These are phyloP conservation scores for Heterotis niloticus DNA, from an alignment of 2,113 vertebrate genomes.

Conservation along the genomic window DNA sequence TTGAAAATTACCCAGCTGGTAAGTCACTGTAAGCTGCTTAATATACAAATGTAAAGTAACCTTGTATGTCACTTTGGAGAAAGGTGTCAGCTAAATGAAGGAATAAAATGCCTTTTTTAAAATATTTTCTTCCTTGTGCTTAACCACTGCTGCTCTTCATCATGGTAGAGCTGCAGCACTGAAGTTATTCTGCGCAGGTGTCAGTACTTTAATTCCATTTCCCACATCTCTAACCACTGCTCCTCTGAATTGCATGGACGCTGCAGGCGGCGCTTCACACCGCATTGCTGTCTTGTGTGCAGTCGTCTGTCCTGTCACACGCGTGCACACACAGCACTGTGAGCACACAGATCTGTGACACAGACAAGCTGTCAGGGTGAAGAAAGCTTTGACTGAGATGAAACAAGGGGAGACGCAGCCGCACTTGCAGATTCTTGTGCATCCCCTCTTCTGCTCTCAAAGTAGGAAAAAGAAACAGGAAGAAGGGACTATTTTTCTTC, in stretches of 20 bases:
- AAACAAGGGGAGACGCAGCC: background rate
- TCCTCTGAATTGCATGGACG: background rate
- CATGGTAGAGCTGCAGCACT: too few species aligned
- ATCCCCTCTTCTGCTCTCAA: background rate
- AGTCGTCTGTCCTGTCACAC: background rate
- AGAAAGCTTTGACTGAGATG: background rate
- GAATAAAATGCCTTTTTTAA: background rate
- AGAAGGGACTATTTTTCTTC: background rate
- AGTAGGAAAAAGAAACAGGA: background rate
- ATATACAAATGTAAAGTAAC: too few species aligned
- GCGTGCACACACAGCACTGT: background rate
- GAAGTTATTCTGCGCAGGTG: too few species aligned
- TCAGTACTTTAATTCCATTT: too few species aligned
- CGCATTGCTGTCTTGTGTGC: background rate
- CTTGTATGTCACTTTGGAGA: too few species aligned
- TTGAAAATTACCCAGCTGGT: too few species aligned
- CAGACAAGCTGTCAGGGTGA: background rate
- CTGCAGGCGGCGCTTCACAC: background rate
- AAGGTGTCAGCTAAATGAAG: too few species aligned
- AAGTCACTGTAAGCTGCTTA: too few species aligned
- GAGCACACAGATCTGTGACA: background rate
- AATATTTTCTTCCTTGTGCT: background rate
- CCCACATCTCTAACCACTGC: too few species aligned
- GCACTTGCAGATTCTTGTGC: background rate
- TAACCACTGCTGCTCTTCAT: background rate